These are phyloP conservation scores for Omphaloscelis lunosa DNA, from an alignment of 2,888 invertebrate species.

Conservation along the genomic window DNA sequence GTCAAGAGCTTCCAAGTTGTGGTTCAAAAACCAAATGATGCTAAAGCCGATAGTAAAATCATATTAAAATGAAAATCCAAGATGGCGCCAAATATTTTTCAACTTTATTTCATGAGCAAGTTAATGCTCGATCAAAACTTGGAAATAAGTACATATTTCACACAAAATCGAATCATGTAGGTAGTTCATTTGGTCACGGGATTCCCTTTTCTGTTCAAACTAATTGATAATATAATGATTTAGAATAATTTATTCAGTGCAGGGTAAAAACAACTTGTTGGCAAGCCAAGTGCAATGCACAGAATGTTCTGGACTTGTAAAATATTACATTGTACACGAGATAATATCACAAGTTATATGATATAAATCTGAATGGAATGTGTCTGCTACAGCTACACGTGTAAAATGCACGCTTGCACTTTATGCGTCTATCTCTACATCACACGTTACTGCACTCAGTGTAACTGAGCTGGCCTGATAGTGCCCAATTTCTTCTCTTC, in stretches of 20 bases:
- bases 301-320: neutral
- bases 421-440: neutral
- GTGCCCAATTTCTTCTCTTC: neutral
- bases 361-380: neutral
- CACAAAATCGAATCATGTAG: neutral
- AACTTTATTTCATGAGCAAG: neutral
- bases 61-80: too few species aligned
- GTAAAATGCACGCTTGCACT: neutral
- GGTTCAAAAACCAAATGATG: too few species aligned
- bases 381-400: neutral
- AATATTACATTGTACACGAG: slow-evolving; percentile 8
- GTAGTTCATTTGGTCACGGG: too few species aligned
- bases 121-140: neutral
- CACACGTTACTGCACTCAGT: neutral
- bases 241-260: neutral
- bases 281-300: neutral
- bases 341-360: neutral
- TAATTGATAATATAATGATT: neutral
- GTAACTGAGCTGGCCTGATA: neutral
- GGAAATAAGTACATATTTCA: neutral
- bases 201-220: neutral
- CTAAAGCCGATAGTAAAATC: too few species aligned
- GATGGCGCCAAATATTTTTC: too few species aligned
- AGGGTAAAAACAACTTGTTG: neutral
- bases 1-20: too few species aligned